Evolutionary conservation across 2,888 invertebrate species (phyloP).

Genomic region (Lasioglossum calceatum): DNA sequence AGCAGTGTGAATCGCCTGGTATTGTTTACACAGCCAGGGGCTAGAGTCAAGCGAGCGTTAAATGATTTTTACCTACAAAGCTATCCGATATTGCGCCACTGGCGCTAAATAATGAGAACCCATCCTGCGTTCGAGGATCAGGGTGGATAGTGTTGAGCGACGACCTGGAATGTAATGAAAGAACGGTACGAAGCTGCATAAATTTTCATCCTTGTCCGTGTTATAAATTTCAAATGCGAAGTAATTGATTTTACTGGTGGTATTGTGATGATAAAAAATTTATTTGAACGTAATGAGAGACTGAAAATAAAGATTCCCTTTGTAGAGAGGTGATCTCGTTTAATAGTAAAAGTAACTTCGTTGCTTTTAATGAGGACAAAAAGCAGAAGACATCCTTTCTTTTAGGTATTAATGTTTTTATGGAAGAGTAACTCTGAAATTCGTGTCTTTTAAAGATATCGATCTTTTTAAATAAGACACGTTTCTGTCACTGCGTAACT

Average conservation of each 20-base stretch:
- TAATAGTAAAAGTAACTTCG: neutral
- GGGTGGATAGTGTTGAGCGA: slow-evolving; percentile 20
- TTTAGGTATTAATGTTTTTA: neutral
- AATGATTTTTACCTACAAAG: slow-evolving; percentile 58
- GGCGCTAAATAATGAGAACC: slow-evolving; percentile 46
- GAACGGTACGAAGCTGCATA: slow-evolving; percentile 33
- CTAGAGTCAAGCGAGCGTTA: slow-evolving; percentile 47
- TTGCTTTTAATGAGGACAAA: neutral
- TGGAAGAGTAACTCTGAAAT: neutral
- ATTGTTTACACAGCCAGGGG: slow-evolving; percentile 61
- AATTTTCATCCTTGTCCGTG: slow-evolving; percentile 17
- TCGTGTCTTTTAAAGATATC: neutral
- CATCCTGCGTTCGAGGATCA: slow-evolving; percentile 14
- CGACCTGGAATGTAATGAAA: slow-evolving; percentile 30
- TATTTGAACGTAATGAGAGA: neutral
- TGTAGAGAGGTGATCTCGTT: neutral
- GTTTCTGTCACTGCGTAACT: neutral
- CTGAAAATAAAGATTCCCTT: neutral
- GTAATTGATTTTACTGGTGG: neutral
- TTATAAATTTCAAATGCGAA: neutral
- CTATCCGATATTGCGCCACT: slow-evolving; percentile 54
- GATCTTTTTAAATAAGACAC: neutral
- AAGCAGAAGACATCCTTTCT: neutral
- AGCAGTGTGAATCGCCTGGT: slow-evolving; percentile 63
- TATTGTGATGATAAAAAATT: neutral